Percentiles rank a stretch among this genome's conserved stretches.
Conservation (phyloP, 2,888 invertebrate species). For the Drosophila neonasuta region DNA sequence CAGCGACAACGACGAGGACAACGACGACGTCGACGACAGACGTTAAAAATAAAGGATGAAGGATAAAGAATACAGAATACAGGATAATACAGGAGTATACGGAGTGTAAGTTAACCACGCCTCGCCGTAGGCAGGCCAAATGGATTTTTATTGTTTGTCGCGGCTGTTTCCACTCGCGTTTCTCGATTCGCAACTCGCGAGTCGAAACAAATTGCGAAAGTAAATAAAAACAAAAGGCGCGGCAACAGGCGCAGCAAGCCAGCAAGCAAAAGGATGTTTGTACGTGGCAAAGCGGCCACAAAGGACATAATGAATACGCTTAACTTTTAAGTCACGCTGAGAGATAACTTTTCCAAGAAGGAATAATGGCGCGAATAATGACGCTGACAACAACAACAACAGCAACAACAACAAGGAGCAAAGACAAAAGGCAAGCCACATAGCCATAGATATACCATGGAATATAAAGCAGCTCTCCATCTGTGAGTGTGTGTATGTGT, state of each 20-base stretch:
- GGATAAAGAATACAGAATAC: slow-evolving; percentile 6
- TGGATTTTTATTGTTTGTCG: slow-evolving; percentile 70
- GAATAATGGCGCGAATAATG: slow-evolving; percentile 74
- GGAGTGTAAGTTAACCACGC: background rate
- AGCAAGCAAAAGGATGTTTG: slow-evolving; percentile 31
- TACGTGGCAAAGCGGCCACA: slow-evolving; percentile 59
- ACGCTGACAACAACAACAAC: slow-evolving; percentile 53
- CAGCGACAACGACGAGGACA: background rate
- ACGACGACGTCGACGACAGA: slow-evolving; percentile 17
- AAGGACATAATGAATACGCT: slow-evolving; percentile 75
- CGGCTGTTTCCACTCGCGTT: slow-evolving; percentile 14
- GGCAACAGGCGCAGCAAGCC: slow-evolving; percentile 25
- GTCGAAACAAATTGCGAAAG: slow-evolving; percentile 68
- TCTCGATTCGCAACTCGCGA: slow-evolving; percentile 22
- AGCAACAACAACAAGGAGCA: slow-evolving; percentile 19
- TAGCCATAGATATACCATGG: slow-evolving; percentile 38
- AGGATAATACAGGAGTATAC: slow-evolving; percentile 23
- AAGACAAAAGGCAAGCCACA: slow-evolving; percentile 48
- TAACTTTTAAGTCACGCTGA: slow-evolving; percentile 74
- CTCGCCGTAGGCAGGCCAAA: slow-evolving; percentile 46
- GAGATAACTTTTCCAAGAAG: slow-evolving; percentile 64
- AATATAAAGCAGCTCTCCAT: slow-evolving; percentile 42
- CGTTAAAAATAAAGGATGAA: slow-evolving; percentile 41
- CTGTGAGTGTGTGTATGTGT: background rate
- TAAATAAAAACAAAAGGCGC: slow-evolving; percentile 68